Evolutionary conservation across 2,888 invertebrate species (phyloP).

Genomic region (Macrosoma leucophasiata): DNA sequence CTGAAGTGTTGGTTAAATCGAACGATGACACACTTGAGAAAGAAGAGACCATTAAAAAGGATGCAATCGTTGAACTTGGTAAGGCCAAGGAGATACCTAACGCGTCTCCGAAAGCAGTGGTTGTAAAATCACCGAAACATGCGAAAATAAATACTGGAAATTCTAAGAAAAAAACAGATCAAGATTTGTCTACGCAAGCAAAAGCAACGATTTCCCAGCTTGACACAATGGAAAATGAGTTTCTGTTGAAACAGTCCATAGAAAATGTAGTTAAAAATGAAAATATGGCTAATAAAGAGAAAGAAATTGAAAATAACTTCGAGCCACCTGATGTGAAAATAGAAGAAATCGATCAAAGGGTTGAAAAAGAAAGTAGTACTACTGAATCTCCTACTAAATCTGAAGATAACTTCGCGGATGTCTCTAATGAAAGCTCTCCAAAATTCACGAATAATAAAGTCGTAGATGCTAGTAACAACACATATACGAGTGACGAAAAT

Average conservation of each 20-base stretch:
- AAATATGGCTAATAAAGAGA: constrained; percentile 50
- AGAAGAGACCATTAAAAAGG: constrained; percentile 22
- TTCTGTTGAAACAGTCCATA: constrained; percentile 44
- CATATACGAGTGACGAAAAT: constrained; percentile 6
- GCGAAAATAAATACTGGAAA: constrained; percentile 28
- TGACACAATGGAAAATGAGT: constrained; percentile 60
- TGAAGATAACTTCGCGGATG: constrained; percentile 57
- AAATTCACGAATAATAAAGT: constrained; percentile 31
- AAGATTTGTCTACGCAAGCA: constrained; percentile 44
- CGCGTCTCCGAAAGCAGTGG: constrained; percentile 49
- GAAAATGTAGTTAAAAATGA: constrained; percentile 51
- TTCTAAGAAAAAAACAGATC: constrained; percentile 23
- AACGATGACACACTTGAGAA: constrained; percentile 13
- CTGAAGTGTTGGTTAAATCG: constrained; percentile 3
- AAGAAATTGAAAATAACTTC: constrained; percentile 31
- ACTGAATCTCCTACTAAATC: constrained; percentile 50
- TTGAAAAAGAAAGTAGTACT: constrained; percentile 33
- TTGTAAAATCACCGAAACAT: constrained; percentile 54
- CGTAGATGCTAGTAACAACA: constrained; percentile 14
- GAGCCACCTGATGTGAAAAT: not conserved
- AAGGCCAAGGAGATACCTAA: constrained; percentile 58
- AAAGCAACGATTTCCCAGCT: constrained; percentile 48
- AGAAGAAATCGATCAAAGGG: constrained; percentile 5
- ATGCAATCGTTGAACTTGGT: constrained; percentile 47
- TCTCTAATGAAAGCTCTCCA: constrained; percentile 51